Percentiles rank a stretch among this genome's conserved stretches.
Conservation (phyloP, 2,888 invertebrate genomes). For the Sesamia inferens region DNA sequence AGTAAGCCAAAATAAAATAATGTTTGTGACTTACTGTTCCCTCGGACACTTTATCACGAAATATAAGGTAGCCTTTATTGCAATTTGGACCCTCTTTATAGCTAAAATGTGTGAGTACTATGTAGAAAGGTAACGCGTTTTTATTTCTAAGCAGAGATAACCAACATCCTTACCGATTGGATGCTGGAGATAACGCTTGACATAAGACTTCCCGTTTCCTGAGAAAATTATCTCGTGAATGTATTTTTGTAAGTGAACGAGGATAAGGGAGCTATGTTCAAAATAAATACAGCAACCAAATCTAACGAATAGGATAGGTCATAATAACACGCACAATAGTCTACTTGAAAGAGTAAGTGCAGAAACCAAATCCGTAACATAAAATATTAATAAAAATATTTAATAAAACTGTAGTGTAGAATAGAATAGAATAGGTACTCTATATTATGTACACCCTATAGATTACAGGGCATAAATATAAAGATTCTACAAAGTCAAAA, state of each 20-base stretch:
- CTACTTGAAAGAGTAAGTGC: too few relatives aligned
- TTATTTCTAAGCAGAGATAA: constrained; percentile 47
- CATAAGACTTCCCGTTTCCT: constrained; percentile 24
- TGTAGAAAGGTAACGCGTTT: constrained; percentile 33
- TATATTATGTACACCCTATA: too few relatives aligned
- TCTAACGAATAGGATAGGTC: background rate
- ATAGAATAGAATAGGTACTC: too few relatives aligned
- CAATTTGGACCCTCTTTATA: constrained; percentile 57
- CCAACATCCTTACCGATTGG: constrained; percentile 31
- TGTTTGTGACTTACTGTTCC: background rate
- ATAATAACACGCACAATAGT: too few relatives aligned
- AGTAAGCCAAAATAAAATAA: constrained; percentile 25
- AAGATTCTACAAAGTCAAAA: too few relatives aligned
- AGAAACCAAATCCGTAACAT: too few relatives aligned
- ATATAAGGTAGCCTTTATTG: constrained; percentile 39
- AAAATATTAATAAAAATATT: too few relatives aligned
- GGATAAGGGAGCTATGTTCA: too few relatives aligned
- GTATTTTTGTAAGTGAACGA: constrained; percentile 10
- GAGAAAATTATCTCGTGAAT: constrained; percentile 17
- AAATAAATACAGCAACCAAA: background rate
- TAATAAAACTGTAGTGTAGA: too few relatives aligned
- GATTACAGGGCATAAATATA: too few relatives aligned
- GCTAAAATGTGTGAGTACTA: constrained; percentile 53
- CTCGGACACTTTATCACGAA: constrained; percentile 27
- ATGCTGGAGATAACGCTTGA: constrained; percentile 39